Evolutionary conservation across 2,797 vertebrate genomes (phyloP).

Genomic region (Heliangelus exortis): DNA sequence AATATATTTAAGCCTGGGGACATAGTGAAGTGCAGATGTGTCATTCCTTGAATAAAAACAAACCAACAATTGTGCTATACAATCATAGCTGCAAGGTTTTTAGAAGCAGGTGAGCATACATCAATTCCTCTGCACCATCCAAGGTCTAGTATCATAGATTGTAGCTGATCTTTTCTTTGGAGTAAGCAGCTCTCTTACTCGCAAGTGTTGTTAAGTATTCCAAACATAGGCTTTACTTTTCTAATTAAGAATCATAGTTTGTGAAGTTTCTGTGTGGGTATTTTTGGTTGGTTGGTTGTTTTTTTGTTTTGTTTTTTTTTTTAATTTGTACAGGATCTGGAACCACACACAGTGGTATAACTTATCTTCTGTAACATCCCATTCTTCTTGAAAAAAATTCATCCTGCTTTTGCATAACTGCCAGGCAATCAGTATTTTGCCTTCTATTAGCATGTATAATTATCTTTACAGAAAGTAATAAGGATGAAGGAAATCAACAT

Average conservation of each 20-base stretch:
- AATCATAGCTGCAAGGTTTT: background rate
- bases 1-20: background rate
- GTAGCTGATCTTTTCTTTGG: background rate
- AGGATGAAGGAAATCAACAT: background rate
- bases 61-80: background rate
- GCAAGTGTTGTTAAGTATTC: background rate
- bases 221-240: background rate
- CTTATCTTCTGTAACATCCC: accelerated
- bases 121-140: background rate
- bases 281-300: accelerated
- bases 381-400: background rate
- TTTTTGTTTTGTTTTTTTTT: background rate
- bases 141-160: background rate
- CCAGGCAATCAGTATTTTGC: background rate
- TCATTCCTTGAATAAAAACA: conserved; percentile 17
- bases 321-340: background rate
- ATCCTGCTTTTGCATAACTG: background rate
- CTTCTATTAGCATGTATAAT: background rate
- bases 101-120: background rate
- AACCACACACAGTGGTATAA: background rate
- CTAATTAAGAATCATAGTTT: background rate
- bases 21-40: background rate
- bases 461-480: background rate
- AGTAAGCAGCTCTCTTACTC: background rate
- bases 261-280: background rate